phyloP scores from a whole-genome alignment of 2,113 vertebrate genomes.

The Lichenostomus cassidix region DNA sequence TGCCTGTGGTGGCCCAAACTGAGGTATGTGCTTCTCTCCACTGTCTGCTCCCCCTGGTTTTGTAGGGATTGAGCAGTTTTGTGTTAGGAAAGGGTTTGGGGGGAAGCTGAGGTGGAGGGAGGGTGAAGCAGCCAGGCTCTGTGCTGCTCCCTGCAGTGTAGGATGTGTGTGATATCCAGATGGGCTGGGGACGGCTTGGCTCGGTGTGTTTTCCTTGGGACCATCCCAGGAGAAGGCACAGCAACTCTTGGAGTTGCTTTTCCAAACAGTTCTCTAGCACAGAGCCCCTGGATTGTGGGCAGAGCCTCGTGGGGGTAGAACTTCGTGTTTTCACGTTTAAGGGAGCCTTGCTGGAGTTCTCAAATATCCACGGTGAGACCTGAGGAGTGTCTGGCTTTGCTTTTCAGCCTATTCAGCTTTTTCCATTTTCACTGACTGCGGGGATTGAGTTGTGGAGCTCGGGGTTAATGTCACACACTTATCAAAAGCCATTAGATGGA shows the following conservation, averaged over 20 bases:
- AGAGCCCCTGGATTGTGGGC: background rate
- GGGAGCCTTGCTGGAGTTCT: background rate
- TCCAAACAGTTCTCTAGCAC: background rate
- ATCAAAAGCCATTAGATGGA: background rate
- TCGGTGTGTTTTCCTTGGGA: background rate
- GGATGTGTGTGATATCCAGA: background rate
- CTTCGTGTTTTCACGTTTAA: background rate
- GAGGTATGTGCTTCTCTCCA: accelerated
- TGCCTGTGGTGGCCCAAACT: accelerated
- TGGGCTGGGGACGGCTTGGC: background rate
- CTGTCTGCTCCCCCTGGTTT: background rate
- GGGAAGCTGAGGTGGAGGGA: background rate
- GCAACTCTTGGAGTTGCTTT: background rate
- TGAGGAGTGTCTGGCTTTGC: background rate
- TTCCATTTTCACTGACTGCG: background rate
- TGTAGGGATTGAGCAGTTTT: background rate
- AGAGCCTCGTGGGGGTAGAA: background rate
- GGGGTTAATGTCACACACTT: slow-evolving; percentile 20
- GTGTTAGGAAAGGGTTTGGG: background rate
- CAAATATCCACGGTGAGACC: accelerated
- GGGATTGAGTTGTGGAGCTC: background rate
- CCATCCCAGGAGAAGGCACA: background rate
- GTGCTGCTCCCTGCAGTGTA: background rate
- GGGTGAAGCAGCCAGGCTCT: background rate
- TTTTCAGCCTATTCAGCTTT: background rate